A percentile compares a stretch with the other conserved stretches of the same genome.
phyloP scores from a whole-genome alignment of 2,888 invertebrate species.

The Agrotis exclamationis region DNA sequence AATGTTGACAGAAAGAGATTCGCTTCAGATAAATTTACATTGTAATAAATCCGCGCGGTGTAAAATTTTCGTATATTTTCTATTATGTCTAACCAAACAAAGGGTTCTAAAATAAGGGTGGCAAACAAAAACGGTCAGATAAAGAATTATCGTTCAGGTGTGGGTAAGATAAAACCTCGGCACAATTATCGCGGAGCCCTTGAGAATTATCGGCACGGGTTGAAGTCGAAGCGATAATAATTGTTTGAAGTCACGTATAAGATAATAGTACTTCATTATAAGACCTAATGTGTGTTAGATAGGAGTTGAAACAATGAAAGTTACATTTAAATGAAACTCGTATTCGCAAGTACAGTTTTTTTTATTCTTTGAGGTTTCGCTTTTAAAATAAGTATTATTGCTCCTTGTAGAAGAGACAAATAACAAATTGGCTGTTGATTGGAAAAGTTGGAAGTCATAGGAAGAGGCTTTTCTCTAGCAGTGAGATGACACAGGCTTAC shows the following conservation, averaged over 20 bases:
- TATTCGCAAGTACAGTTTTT: background rate
- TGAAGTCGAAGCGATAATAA: conserved; percentile 31
- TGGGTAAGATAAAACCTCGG: conserved; percentile 37
- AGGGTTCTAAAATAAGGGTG: conserved; percentile 52
- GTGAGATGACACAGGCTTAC: no score
- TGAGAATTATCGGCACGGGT: conserved; percentile 46
- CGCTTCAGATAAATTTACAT: conserved; percentile 66
- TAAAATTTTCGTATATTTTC: conserved; percentile 66
- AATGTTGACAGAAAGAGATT: conserved; percentile 66
- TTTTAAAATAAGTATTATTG: no score
- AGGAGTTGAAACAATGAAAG: conserved; percentile 13
- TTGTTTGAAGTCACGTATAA: conserved; percentile 47
- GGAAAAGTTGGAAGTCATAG: no score
- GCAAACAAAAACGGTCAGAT: conserved; percentile 60
- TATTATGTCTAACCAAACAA: conserved; percentile 67
- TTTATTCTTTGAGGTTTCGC: no score
- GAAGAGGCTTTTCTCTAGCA: no score
- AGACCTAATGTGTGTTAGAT: conserved; percentile 16
- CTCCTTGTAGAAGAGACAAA: no score
- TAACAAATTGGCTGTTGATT: no score
- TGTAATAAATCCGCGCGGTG: conserved; percentile 65
- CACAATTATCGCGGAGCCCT: conserved; percentile 58
- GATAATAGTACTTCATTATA: background rate
- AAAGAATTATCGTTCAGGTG: conserved; percentile 57
- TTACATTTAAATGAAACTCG: background rate